phyloP scores from a whole-genome alignment of 2,888 invertebrate species.

The Acrocyrtus sp. region DNA sequence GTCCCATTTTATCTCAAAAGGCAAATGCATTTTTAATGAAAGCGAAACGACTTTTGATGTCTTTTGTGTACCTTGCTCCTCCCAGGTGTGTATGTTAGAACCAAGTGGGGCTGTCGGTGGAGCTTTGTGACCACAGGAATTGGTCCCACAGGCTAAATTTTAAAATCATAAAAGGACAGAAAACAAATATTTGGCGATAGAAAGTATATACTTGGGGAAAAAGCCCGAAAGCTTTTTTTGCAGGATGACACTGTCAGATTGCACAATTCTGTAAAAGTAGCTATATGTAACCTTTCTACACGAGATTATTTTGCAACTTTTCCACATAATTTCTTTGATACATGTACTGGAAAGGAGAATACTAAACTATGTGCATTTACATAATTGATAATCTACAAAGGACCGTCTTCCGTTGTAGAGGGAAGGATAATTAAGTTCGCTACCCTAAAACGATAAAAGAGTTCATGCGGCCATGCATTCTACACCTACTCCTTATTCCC shows the following conservation, averaged over 20 bases:
- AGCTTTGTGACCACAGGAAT: conserved; percentile 42
- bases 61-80: conserved; percentile 51
- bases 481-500: too few species aligned
- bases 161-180: neutral
- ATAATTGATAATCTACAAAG: too few species aligned
- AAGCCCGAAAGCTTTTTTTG: neutral
- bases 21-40: conserved; percentile 1
- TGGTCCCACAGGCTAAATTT: conserved; percentile 44
- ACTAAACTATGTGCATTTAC: too few species aligned
- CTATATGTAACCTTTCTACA: too few species aligned
- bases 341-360: too few species aligned
- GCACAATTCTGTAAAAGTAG: too few species aligned
- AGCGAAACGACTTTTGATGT: neutral
- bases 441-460: too few species aligned
- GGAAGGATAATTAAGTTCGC: too few species aligned
- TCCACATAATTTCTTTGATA: too few species aligned
- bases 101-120: conserved; percentile 45
- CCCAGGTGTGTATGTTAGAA: conserved; percentile 47
- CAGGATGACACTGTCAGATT: neutral
- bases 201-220: neutral
- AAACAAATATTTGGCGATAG: neutral
- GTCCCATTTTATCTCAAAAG: neutral
- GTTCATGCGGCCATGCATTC: too few species aligned
- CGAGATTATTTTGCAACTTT: too few species aligned
- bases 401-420: too few species aligned